A percentile compares a stretch with the other conserved stretches of the same genome.
phyloP scores from a whole-genome alignment of 2,888 invertebrate genomes.

The Cybosia mesomella region DNA sequence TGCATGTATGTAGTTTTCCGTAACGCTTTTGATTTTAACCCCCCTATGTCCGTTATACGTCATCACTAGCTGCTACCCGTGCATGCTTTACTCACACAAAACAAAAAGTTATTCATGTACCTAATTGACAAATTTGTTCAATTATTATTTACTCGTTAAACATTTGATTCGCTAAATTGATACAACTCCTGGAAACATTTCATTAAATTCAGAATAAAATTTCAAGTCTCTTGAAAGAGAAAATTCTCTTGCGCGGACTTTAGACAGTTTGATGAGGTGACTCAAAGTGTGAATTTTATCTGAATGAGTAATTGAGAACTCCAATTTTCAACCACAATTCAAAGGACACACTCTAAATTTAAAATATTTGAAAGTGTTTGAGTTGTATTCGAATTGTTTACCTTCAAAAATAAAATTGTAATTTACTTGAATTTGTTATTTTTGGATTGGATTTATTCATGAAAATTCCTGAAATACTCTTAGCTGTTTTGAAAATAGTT shows the following conservation, averaged over 20 bases:
- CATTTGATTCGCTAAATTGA: slow-evolving; percentile 33
- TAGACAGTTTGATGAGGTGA: slow-evolving; percentile 27
- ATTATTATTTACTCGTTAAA: slow-evolving; percentile 9
- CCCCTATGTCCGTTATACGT: not conserved
- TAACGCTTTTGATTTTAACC: not conserved
- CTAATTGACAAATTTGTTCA: not conserved
- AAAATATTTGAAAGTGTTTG: not conserved
- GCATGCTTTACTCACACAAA: not conserved
- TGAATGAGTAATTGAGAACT: not conserved
- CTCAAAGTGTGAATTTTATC: slow-evolving; percentile 9
- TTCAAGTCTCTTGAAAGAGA: slow-evolving; percentile 29
- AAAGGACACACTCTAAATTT: not conserved
- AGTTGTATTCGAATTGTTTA: too few relatives aligned
- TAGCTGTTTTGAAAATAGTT: not conserved
- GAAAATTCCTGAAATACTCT: not conserved
- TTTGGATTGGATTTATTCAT: not conserved
- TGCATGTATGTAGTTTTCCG: not conserved
- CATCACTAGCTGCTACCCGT: too few relatives aligned
- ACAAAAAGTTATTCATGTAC: not conserved
- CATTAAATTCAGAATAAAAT: slow-evolving; percentile 20
- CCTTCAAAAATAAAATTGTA: too few relatives aligned
- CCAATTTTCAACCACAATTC: not conserved
- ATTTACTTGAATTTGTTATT: not conserved
- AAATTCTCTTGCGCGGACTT: slow-evolving; percentile 26
- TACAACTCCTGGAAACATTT: slow-evolving; percentile 28